Percentiles rank a stretch among this genome's conserved stretches.
These are phyloP conservation scores for Dryomyza anilis DNA, from an alignment of 2,888 invertebrate species.

Conservation along the genomic window DNA sequence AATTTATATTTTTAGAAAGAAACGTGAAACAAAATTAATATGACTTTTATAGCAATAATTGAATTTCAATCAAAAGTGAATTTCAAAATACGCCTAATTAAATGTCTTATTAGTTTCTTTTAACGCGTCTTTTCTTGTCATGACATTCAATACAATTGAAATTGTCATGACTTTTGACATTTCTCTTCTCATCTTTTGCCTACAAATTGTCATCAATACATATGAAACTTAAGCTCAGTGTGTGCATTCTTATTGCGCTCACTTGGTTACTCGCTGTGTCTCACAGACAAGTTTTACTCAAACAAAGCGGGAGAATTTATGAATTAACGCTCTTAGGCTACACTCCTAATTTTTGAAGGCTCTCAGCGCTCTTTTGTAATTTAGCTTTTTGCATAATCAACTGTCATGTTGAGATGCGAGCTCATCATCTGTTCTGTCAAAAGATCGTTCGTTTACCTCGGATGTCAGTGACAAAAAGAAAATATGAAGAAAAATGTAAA, in stretches of 20 bases:
- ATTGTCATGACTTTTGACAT: neutral
- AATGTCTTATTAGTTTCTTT: too few species aligned
- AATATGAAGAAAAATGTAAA: neutral
- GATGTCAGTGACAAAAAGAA: neutral
- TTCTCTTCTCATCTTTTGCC: neutral
- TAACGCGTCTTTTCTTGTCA: neutral
- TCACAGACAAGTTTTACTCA: too few species aligned
- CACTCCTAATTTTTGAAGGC: neutral
- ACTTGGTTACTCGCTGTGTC: too few species aligned
- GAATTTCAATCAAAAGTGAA: neutral
- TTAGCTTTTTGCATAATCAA: too few species aligned
- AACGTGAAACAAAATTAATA: neutral
- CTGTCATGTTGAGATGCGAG: too few species aligned
- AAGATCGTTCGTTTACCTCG: slow-evolving; percentile 13
- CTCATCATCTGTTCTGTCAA: slow-evolving; percentile 7
- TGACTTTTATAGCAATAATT: neutral
- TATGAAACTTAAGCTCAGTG: too few species aligned
- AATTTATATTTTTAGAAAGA: too few species aligned
- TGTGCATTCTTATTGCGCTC: too few species aligned
- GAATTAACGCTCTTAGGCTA: neutral
- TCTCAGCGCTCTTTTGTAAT: neutral
- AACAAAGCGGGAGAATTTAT: neutral
- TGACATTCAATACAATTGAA: neutral
- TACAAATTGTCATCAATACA: too few species aligned
- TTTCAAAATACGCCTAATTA: neutral